Conservation (phyloP, 2,797 vertebrate species). For the Poecilia velifera region DNA sequence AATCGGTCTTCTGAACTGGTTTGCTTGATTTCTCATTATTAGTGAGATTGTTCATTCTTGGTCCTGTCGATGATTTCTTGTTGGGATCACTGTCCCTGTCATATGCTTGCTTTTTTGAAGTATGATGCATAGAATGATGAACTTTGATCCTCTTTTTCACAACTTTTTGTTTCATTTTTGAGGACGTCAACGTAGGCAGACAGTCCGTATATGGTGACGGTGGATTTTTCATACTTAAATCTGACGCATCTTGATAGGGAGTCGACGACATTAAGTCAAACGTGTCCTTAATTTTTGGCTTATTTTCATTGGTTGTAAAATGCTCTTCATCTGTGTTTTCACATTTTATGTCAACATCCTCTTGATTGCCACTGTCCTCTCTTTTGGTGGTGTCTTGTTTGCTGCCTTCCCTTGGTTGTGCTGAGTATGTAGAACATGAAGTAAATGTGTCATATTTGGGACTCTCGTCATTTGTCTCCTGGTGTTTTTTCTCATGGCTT, state of each 20-base stretch:
- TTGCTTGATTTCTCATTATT: conserved; percentile 61
- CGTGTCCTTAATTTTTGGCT: conserved; percentile 68
- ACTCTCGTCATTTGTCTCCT: conserved; percentile 85
- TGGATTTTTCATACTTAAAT: conserved; percentile 62
- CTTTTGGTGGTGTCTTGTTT: conserved; percentile 87
- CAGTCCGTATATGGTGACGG: conserved; percentile 55
- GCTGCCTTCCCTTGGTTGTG: conserved; percentile 85
- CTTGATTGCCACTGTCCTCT: conserved; percentile 75
- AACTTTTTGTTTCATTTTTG: conserved; percentile 74
- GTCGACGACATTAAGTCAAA: conserved; percentile 56
- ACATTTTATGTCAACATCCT: conserved; percentile 48
- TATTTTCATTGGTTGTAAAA: conserved; percentile 70
- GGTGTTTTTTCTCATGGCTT: conserved; percentile 95
- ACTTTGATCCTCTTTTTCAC: conserved; percentile 62
- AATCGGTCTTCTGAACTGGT: conserved; percentile 55
- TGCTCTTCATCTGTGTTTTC: conserved; percentile 64
- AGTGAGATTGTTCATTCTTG: conserved; percentile 54
- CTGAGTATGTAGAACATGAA: conserved; percentile 87
- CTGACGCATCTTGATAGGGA: conserved; percentile 61
- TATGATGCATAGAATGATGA: conserved; percentile 59
- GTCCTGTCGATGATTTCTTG: conserved; percentile 49
- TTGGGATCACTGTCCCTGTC: conserved; percentile 53
- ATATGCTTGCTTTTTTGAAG: conserved; percentile 53
- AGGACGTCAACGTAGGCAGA: conserved; percentile 46
- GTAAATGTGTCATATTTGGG: conserved; percentile 85